Percentiles rank a stretch among this genome's conserved stretches.
phyloP scores from a whole-genome alignment of 1,140 invertebrate genomes.

The Drosophila repletoides region DNA sequence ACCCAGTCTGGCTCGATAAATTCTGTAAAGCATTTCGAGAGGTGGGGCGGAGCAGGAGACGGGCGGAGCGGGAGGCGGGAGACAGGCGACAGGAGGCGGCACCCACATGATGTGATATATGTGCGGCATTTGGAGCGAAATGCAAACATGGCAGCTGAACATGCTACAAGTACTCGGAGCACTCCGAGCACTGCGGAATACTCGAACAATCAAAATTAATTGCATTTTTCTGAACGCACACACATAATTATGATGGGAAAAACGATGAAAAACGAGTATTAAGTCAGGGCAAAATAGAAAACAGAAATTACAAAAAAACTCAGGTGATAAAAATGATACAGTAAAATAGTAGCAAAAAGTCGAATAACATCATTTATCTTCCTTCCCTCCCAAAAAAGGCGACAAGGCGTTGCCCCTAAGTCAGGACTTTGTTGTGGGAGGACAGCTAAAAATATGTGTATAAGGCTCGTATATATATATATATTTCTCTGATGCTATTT shows the following conservation, averaged over 20 bases:
- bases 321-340: conserved; percentile 48
- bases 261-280: conserved; percentile 28
- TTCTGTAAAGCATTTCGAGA: no score
- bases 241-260: conserved; percentile 58
- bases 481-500: conserved; percentile 52
- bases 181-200: no score
- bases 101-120: conserved; percentile 58
- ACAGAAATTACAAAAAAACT: conserved; percentile 68
- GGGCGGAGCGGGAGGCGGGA: not conserved
- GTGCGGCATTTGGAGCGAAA: conserved; percentile 59
- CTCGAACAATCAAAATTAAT: conserved; percentile 69
- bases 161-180: no score
- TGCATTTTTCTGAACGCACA: conserved; percentile 53
- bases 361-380: conserved; percentile 76
- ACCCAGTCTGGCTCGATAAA: conserved; percentile 66
- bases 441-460: conserved; percentile 44
- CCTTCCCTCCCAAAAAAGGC: no score
- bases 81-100: no score
- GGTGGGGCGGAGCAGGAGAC: not conserved
- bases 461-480: no score
- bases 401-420: conserved; percentile 31
- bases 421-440: not conserved
- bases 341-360: conserved; percentile 25
- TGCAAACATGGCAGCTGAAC: conserved; percentile 67
- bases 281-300: conserved; percentile 55